Conservation (phyloP, 2,113 vertebrate genomes). For the Cervus canadensis region DNA sequence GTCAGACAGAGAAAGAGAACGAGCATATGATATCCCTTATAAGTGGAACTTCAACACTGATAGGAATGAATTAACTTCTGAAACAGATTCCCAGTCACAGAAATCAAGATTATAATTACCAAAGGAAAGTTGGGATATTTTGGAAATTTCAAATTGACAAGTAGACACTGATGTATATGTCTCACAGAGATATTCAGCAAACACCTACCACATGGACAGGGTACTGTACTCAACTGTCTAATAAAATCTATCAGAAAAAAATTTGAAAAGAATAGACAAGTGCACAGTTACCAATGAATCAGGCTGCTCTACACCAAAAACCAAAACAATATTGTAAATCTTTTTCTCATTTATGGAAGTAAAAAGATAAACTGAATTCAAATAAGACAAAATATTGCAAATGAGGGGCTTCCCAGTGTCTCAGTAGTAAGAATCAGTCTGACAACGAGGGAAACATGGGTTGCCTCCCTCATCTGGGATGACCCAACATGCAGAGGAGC, state of each 20-base stretch:
- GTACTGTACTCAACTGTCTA: not conserved
- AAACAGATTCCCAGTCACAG: not conserved
- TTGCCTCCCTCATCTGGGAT: not conserved
- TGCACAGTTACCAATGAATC: not conserved
- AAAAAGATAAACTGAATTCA: not conserved
- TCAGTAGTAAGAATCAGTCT: not conserved
- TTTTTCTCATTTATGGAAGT: not conserved
- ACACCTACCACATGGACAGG: not conserved
- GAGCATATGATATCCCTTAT: too few relatives aligned
- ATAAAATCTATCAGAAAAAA: not conserved
- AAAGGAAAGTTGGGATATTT: not conserved
- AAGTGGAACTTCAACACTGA: too few relatives aligned
- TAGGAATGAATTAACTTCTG: too few relatives aligned
- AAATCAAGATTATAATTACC: not conserved
- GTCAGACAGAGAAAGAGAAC: too few relatives aligned
- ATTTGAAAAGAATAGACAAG: not conserved
- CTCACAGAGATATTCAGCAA: not conserved
- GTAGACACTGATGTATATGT: not conserved
- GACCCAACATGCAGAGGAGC: not conserved
- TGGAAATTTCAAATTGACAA: not conserved
- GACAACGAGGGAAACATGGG: not conserved
- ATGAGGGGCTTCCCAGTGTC: not conserved
- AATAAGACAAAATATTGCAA: not conserved
- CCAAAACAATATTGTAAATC: not conserved
- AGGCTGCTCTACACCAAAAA: not conserved